These are phyloP conservation scores for Botia almorhae DNA, from an alignment of 2,797 vertebrate species.

Conservation along the genomic window DNA sequence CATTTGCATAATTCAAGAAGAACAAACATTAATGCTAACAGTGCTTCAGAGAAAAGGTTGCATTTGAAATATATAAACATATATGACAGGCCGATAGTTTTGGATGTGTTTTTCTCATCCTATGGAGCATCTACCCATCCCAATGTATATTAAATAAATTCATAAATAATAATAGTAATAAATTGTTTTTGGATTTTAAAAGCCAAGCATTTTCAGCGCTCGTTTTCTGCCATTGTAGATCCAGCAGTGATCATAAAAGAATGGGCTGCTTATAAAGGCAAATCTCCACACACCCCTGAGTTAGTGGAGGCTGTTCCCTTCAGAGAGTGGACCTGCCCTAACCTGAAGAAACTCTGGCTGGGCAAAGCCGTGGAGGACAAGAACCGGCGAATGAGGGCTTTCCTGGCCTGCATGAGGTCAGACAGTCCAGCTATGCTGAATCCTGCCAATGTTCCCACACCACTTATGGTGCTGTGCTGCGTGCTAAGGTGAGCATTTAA, in stretches of 20 bases:
- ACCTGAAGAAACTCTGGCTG: constrained; percentile 93
- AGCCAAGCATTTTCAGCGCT: neutral
- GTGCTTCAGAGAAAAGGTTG: neutral
- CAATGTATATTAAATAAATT: no score
- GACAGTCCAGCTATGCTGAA: constrained; percentile 96
- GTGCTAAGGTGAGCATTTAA: constrained; percentile 85
- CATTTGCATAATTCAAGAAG: constrained; percentile 28
- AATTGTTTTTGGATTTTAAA: neutral
- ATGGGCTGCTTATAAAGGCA: constrained; percentile 96
- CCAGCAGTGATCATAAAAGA: constrained; percentile 91
- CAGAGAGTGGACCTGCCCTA: constrained; percentile 95
- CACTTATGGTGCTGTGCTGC: constrained; percentile 94
- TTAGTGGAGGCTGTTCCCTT: constrained; percentile 94
- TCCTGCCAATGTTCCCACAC: constrained; percentile 89
- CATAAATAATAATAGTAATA: neutral
- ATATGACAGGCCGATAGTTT: constrained; percentile 6
- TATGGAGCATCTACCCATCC: neutral
- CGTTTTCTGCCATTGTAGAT: constrained; percentile 70
- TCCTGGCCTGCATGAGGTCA: constrained; percentile 94
- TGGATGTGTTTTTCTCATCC: neutral
- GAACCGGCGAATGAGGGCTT: constrained; percentile 94
- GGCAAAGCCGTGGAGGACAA: constrained; percentile 95
- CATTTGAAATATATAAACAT: neutral
- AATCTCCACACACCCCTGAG: constrained; percentile 93
- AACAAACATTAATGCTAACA: neutral